Conservation (phyloP, 2,888 invertebrate species). For the Pyrochroa serraticornis region DNA sequence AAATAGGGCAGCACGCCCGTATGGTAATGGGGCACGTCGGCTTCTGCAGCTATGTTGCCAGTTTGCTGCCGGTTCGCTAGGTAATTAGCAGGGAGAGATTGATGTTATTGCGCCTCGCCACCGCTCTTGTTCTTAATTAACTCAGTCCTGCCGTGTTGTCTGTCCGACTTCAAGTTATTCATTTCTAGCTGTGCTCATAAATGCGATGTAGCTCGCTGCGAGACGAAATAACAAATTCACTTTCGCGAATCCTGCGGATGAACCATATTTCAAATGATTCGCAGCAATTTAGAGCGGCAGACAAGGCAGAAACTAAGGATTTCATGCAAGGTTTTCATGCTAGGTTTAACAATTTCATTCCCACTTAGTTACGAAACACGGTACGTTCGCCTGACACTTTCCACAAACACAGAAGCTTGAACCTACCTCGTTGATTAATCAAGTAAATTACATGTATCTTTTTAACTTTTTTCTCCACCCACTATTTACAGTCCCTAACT, state of each 20-base stretch:
- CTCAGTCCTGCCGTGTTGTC: slow-evolving; percentile 42
- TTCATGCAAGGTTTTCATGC: no score
- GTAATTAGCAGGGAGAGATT: slow-evolving; percentile 47
- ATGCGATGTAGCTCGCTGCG: slow-evolving; percentile 12
- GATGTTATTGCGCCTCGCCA: slow-evolving; percentile 47
- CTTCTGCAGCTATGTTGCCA: slow-evolving; percentile 36
- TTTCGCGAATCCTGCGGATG: background rate
- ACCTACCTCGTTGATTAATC: no score
- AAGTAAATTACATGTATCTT: no score
- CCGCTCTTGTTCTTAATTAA: slow-evolving; percentile 47
- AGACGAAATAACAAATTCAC: slow-evolving; percentile 22
- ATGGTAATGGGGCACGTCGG: slow-evolving; percentile 41
- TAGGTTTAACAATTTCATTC: no score
- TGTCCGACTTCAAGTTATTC: slow-evolving; percentile 36
- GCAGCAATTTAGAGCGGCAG: no score
- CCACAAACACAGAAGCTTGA: no score
- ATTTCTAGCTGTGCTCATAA: slow-evolving; percentile 27
- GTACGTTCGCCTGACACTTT: no score
- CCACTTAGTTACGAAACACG: no score
- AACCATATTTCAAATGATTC: no score
- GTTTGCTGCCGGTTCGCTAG: slow-evolving; percentile 38
- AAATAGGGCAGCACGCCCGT: slow-evolving; percentile 29
- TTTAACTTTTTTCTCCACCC: no score
- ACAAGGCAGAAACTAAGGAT: no score
- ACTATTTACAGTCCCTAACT: no score